Base-by-base conservation (phyloP, 37 sponge, comb jelly and placozoan genomes). In the Ephydatia muelleri region DNA sequence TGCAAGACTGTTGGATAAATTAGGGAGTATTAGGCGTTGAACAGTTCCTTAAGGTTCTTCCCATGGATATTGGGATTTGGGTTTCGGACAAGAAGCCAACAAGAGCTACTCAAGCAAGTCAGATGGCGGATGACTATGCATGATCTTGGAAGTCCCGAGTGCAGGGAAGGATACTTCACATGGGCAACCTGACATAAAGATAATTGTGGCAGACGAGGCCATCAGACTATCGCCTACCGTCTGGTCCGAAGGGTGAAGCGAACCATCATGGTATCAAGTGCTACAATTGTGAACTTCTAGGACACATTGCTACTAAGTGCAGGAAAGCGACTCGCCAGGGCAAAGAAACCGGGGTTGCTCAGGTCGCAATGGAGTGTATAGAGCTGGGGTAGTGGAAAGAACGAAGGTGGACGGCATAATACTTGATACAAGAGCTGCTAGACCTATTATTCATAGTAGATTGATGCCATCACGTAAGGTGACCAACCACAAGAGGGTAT, bases 401-500 rank as follows among this genome's bases (percentile, higher is more conserved):
- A 77, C 49, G 3, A 30, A 40, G 31, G 78, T 77, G 38, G 78
- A 77, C 28, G 64, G 38, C 26, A 77, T 77, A n/a, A 26, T 77
- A 40, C 39, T 77, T 30, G 78, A 77, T 49, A 77, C 78, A 23
- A 57, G 78, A n/a, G 78, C 57, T 26, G 49, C 78, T n/a, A 77
- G 16, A 34, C 40, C 78, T 25, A 77, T 77, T 40, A 5, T 77
- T 49, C 78, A 77, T 49, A 77, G 78, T n/a, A 49, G 43, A 40
- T 38, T 77, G 49, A 57, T 77, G 49, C 78, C 78, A 48, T 30
- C 31, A 49, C 47, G 47, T n/a, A 77, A 48, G 49, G 4, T 77
- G 38, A 77, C 49, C 1, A n/a, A 34, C 40, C 23, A 48, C 57
- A 77, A n/a, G 29, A 28, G 27, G 3, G 78, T 48, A 30, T n/a